These are phyloP conservation scores for Sarcophilus harrisii DNA, from an alignment of 2,797 vertebrate species.

Conservation along the genomic window DNA sequence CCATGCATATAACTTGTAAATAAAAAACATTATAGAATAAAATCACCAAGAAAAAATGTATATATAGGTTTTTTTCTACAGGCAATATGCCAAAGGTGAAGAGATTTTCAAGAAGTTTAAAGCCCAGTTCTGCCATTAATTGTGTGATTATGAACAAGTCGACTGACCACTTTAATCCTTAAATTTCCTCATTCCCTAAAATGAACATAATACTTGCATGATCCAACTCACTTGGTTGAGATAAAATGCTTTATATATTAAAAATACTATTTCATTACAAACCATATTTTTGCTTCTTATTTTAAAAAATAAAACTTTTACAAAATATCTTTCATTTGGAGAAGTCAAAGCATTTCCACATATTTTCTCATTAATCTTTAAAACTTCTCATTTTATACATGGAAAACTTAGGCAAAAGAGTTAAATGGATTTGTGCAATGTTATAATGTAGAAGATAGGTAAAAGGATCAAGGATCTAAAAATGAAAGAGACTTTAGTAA, in stretches of 20 bases:
- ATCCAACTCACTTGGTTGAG: not conserved
- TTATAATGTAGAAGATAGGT: not conserved
- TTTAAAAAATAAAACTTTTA: not conserved
- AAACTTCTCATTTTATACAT: slow-evolving; percentile 38
- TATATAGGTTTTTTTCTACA: not conserved
- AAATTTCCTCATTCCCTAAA: not conserved
- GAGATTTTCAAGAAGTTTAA: not conserved
- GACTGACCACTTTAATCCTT: not conserved
- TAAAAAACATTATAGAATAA: no score
- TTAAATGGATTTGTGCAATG: not conserved
- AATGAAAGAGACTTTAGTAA: not conserved
- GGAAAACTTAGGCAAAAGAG: slow-evolving; percentile 29
- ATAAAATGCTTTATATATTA: not conserved
- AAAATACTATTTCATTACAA: not conserved
- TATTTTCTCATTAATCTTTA: slow-evolving; percentile 29
- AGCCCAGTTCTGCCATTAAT: not conserved
- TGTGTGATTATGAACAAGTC: not conserved
- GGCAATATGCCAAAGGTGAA: not conserved
- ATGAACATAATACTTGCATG: not conserved
- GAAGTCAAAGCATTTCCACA: slow-evolving; percentile 58
- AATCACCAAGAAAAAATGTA: no score
- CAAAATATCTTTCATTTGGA: slow-evolving; percentile 36
- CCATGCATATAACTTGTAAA: no score
- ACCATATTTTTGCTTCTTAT: slow-evolving; percentile 37
- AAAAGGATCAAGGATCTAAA: not conserved